These are phyloP conservation scores for Aphelocoma coerulescens DNA, from an alignment of 2,113 vertebrate species.

Conservation along the genomic window DNA sequence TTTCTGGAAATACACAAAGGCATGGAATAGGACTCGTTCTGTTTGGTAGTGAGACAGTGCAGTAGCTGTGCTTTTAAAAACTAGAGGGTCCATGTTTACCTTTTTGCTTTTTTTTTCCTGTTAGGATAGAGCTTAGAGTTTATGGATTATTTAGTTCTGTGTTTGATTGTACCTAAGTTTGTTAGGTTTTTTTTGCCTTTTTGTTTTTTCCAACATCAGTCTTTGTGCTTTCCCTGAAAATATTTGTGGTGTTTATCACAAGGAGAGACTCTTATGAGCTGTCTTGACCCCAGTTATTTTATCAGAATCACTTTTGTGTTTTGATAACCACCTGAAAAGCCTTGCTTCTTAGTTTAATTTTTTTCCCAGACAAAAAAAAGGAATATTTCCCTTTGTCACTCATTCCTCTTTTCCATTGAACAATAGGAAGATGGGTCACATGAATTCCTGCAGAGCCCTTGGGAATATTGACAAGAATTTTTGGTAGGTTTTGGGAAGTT, in stretches of 20 bases:
- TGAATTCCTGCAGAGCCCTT: not conserved
- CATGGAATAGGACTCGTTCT: not conserved
- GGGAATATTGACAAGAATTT: not conserved
- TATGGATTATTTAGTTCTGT: not conserved
- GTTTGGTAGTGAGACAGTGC: not conserved
- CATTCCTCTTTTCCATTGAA: not conserved
- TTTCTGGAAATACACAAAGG: not conserved
- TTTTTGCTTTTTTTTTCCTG: not conserved
- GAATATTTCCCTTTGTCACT: not conserved
- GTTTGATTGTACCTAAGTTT: not conserved
- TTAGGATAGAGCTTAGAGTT: not conserved
- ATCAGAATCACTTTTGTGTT: not conserved
- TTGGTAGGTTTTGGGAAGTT: not conserved
- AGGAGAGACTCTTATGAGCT: not conserved
- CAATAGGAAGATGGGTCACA: not conserved
- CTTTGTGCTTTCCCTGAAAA: not conserved
- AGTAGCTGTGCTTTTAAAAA: not conserved
- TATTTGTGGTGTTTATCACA: not conserved
- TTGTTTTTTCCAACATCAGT: not conserved
- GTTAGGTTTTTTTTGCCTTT: not conserved
- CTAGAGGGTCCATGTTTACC: rapidly evolving
- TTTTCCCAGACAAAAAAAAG: not conserved
- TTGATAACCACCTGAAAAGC: not conserved
- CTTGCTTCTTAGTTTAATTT: not conserved
- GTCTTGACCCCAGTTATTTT: not conserved